These are phyloP conservation scores for Percopsis omiscomaycus DNA, from an alignment of 2,797 vertebrate species.

Conservation along the genomic window DNA sequence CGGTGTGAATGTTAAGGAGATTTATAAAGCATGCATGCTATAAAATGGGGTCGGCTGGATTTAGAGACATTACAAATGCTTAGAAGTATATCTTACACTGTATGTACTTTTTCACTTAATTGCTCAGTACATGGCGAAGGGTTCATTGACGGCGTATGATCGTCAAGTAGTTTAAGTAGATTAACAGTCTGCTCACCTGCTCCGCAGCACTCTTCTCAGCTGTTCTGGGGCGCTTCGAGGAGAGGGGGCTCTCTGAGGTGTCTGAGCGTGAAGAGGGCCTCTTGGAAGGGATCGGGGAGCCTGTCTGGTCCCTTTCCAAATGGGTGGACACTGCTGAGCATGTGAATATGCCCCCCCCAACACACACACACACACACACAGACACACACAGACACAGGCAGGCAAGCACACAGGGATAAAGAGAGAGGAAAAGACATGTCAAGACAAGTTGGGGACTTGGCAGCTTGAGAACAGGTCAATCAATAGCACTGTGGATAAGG, in stretches of 20 bases:
- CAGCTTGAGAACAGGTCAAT: slow-evolving; percentile 15
- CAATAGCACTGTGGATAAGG: slow-evolving; percentile 48
- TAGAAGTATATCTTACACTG: slow-evolving; percentile 43
- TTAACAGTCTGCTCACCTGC: slow-evolving; percentile 82
- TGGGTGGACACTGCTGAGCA: slow-evolving; percentile 81
- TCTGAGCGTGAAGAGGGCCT: slow-evolving; percentile 85
- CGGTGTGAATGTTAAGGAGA: slow-evolving; percentile 66
- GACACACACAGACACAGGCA: slow-evolving; percentile 35
- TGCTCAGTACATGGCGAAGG: slow-evolving; percentile 37
- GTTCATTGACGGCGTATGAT: background rate
- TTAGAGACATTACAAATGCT: slow-evolving; percentile 46
- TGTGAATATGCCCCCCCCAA: slow-evolving; percentile 34
- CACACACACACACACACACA: slow-evolving; percentile 21
- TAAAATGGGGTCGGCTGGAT: slow-evolving; percentile 52
- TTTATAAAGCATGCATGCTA: slow-evolving; percentile 54
- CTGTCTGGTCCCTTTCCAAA: slow-evolving; percentile 87
- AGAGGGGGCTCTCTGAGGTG: slow-evolving; percentile 82
- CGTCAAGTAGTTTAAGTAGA: background rate
- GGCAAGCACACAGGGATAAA: slow-evolving; percentile 41
- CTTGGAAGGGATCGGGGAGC: slow-evolving; percentile 86
- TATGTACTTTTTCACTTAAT: slow-evolving; percentile 50
- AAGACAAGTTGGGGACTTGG: slow-evolving; percentile 48
- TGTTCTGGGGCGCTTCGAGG: slow-evolving; percentile 90
- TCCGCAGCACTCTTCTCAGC: slow-evolving; percentile 88
- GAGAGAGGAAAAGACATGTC: slow-evolving; percentile 53